A percentile compares a stretch with the other conserved stretches of the same genome.
Evolutionary conservation across 2,797 vertebrate genomes (phyloP).

Genomic region (Hylomyscus alleni): DNA sequence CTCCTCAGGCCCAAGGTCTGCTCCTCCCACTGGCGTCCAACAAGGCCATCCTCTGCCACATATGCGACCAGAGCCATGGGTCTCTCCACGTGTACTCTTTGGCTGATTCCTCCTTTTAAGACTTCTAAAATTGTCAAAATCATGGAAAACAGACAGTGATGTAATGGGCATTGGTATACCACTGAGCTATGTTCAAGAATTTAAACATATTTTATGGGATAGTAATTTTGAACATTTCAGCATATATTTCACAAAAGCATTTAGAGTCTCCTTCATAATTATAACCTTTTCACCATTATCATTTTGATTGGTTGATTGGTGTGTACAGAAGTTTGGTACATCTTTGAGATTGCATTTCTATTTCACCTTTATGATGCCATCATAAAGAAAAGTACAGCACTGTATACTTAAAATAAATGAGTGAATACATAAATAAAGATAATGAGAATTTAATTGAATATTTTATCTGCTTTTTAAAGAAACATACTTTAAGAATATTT

Average conservation of each 20-base stretch:
- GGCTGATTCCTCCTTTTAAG: background rate
- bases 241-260: background rate
- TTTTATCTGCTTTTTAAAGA: background rate
- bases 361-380: background rate
- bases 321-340: background rate
- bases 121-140: background rate
- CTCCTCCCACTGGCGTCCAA: too few relatives aligned
- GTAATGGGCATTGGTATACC: background rate
- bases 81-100: too few relatives aligned
- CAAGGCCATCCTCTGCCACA: too few relatives aligned
- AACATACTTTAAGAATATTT: background rate
- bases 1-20: too few relatives aligned
- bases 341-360: background rate
- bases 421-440: background rate
- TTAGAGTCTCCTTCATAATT: background rate
- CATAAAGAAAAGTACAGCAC: background rate
- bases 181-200: background rate
- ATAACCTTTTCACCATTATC: background rate
- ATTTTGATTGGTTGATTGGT: background rate
- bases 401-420: background rate
- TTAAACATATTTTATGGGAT: constrained; percentile 13
- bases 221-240: background rate
- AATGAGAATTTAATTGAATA: background rate
- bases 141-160: background rate
- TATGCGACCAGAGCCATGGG: too few relatives aligned